phyloP scores from a whole-genome alignment of 2,113 vertebrate genomes.

The Catagonus wagneri region DNA sequence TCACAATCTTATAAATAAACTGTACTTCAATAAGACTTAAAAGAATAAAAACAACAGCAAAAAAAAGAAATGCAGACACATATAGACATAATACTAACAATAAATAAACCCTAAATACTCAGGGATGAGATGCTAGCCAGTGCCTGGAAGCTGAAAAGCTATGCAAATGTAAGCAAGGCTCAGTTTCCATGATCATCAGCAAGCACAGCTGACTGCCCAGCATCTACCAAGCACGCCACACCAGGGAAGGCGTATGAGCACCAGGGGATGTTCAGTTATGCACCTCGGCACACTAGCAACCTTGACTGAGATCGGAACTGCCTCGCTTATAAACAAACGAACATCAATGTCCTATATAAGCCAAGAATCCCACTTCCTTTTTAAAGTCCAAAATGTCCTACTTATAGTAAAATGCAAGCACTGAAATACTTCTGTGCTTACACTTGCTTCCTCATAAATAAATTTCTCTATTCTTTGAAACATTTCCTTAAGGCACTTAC shows the following conservation, averaged over 20 bases:
- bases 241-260: background rate
- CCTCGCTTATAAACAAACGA: background rate
- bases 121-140: background rate
- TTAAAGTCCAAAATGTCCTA: background rate
- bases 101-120: background rate
- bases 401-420: background rate
- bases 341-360: background rate
- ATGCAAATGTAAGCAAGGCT: background rate
- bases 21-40: too few relatives aligned
- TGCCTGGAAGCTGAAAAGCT: background rate
- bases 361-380: background rate
- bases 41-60: too few relatives aligned
- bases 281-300: background rate
- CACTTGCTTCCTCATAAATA: background rate
- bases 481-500: background rate
- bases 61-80: too few relatives aligned
- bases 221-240: background rate
- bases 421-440: background rate
- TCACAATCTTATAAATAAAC: too few relatives aligned
- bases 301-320: background rate
- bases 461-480: background rate
- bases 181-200: background rate
- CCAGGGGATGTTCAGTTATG: background rate
- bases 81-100: background rate
- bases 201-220: background rate